phyloP scores from a whole-genome alignment of 2,113 vertebrate genomes.

The Pelusios castaneus region DNA sequence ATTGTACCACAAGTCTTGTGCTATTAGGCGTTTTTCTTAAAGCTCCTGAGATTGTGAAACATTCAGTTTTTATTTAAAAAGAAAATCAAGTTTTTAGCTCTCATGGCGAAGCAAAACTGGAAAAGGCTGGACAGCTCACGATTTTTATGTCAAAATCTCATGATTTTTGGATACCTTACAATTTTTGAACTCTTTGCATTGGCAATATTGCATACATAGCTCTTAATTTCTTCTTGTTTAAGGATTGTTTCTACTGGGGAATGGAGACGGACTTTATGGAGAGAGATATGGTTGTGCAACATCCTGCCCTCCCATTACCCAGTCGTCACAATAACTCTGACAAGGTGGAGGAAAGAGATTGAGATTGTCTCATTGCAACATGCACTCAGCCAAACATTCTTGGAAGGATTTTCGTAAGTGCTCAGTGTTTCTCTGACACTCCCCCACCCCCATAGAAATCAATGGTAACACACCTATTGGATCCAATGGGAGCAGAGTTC shows the following conservation, averaged over 20 bases:
- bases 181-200: neutral
- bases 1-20: neutral
- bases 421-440: neutral
- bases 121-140: neutral
- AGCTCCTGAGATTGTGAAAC: neutral
- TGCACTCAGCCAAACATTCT: neutral
- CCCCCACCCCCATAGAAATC: neutral
- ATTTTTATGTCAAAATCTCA: neutral
- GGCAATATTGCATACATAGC: neutral
- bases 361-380: neutral
- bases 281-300: neutral
- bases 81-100: neutral
- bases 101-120: neutral
- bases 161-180: neutral
- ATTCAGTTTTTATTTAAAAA: neutral
- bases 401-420: neutral
- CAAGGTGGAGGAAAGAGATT: neutral
- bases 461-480: neutral
- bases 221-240: neutral
- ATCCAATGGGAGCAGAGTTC: neutral
- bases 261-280: neutral
- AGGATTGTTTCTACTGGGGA: neutral
- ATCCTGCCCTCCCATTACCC: neutral
- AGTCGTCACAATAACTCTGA: neutral
- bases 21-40: neutral